These are phyloP conservation scores for Hybos culiciformis DNA, from an alignment of 2,888 invertebrate genomes.

Conservation along the genomic window DNA sequence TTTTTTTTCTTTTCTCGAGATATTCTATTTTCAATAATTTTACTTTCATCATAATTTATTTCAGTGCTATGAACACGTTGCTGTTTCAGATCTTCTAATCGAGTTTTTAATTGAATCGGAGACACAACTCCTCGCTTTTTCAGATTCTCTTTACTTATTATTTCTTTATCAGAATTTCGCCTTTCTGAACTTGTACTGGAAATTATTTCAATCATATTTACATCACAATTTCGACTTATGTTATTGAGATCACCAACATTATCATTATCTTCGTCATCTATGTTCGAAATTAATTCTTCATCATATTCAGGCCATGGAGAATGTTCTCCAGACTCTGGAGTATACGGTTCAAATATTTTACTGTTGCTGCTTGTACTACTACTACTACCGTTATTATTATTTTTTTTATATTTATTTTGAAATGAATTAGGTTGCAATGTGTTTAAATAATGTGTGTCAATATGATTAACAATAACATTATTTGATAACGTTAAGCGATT, in stretches of 20 bases:
- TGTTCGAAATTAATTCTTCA: background rate
- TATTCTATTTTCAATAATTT: slow-evolving; percentile 12
- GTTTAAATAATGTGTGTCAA: slow-evolving; percentile 39
- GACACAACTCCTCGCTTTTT: slow-evolving; percentile 39
- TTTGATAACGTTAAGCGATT: slow-evolving; percentile 27
- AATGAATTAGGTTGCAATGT: slow-evolving; percentile 22
- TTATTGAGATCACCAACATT: slow-evolving; percentile 7
- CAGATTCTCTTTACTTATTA: background rate
- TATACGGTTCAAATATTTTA: slow-evolving; percentile 75
- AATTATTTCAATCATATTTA: background rate
- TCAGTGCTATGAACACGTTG: slow-evolving; percentile 25
- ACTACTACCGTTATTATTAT: no score
- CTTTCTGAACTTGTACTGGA: background rate
- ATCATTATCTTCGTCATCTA: slow-evolving; percentile 7
- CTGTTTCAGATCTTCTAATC: slow-evolving; percentile 42
- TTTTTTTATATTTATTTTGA: no score
- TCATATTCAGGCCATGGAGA: slow-evolving; percentile 45
- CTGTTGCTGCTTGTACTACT: slow-evolving; percentile 35
- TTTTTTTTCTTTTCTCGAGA: background rate
- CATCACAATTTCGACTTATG: background rate
- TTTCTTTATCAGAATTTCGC: background rate
- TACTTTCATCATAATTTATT: slow-evolving; percentile 18
- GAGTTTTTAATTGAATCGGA: slow-evolving; percentile 47
- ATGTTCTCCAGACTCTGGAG: slow-evolving; percentile 68
- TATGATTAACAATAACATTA: slow-evolving; percentile 40